Conservation (phyloP, 2,888 invertebrate species). For the Tetheella fluctuosa region DNA sequence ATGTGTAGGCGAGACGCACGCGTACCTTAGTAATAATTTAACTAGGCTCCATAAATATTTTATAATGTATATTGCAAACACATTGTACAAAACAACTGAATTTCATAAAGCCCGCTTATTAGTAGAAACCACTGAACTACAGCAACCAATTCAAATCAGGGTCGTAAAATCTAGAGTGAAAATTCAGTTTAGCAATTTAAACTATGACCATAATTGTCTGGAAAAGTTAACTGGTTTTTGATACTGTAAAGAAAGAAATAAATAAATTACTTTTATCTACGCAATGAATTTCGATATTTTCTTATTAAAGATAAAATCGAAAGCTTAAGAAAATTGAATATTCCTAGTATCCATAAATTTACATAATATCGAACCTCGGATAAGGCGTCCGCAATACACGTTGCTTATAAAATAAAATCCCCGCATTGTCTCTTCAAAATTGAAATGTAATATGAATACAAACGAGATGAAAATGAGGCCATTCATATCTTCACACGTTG, state of each 20-base stretch:
- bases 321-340: background rate
- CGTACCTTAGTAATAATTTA: too few relatives aligned
- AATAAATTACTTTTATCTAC: background rate
- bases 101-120: too few relatives aligned
- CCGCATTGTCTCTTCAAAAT: constrained; percentile 33
- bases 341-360: background rate
- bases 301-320: background rate
- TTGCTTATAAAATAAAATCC: constrained; percentile 27
- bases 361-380: background rate
- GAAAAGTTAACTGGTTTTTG: too few relatives aligned
- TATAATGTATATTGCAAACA: too few relatives aligned
- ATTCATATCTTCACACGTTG: constrained; percentile 73
- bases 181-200: background rate
- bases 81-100: too few relatives aligned
- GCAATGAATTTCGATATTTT: background rate
- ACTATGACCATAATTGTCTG: too few relatives aligned
- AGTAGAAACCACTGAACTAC: too few relatives aligned
- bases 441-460: constrained; percentile 57
- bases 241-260: too few relatives aligned
- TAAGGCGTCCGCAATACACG: background rate
- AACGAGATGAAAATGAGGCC: constrained; percentile 66
- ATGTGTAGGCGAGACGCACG: background rate
- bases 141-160: too few relatives aligned
- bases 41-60: too few relatives aligned
- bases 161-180: too few relatives aligned